Conservation (phyloP, 2,113 vertebrate genomes). For the Stictonetta naevosa region DNA sequence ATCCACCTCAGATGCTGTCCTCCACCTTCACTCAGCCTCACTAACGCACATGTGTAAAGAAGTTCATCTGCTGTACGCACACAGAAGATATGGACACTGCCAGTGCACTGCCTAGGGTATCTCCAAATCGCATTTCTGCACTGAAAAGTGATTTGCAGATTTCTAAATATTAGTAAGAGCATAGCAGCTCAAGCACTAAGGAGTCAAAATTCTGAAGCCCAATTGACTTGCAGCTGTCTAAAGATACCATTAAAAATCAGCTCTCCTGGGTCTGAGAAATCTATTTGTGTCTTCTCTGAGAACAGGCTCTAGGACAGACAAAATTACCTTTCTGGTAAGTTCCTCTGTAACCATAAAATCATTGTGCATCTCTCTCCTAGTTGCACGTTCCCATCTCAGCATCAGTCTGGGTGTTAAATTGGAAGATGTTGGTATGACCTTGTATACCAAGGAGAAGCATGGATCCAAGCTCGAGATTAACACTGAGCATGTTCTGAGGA, state of each 20-base stretch:
- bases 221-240: background rate
- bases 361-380: background rate
- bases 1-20: background rate
- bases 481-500: accelerated
- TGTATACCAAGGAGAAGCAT: background rate
- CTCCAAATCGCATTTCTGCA: background rate
- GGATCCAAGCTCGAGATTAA: background rate
- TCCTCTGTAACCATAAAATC: background rate
- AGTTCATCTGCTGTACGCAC: background rate
- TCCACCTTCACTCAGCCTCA: background rate
- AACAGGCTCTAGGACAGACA: background rate
- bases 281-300: background rate
- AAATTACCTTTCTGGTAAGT: background rate
- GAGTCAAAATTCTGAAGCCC: background rate
- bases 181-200: background rate
- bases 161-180: background rate
- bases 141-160: background rate
- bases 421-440: background rate
- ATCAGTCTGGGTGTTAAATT: background rate
- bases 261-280: background rate
- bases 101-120: background rate
- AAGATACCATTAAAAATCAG: background rate
- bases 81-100: background rate
- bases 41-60: background rate
- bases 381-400: background rate